Percentiles rank a stretch among this genome's conserved stretches.
These are phyloP conservation scores for Channallabes apus DNA, from an alignment of 2,797 vertebrate species.

Conservation along the genomic window DNA sequence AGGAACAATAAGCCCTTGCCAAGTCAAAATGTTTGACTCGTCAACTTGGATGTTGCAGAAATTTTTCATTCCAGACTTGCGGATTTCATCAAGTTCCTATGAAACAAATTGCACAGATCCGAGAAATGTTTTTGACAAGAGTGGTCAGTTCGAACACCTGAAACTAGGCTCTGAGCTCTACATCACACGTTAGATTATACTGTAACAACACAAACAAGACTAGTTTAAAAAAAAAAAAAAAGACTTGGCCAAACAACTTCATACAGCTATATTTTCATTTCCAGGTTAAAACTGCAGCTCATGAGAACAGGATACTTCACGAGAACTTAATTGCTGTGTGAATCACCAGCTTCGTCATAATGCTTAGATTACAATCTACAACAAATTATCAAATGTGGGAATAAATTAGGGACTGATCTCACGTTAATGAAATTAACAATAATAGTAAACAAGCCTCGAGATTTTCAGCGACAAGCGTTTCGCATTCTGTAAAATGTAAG, in stretches of 20 bases:
- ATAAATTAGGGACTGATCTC: background rate
- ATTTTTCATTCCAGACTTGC: conserved; percentile 87
- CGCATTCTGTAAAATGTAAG: background rate
- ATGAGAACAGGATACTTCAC: background rate
- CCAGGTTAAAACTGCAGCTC: background rate
- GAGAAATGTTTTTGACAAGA: background rate
- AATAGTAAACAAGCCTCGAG: background rate
- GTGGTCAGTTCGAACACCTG: background rate
- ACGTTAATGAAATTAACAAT: background rate
- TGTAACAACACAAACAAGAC: background rate
- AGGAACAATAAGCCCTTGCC: conserved; percentile 97
- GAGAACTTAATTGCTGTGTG: background rate
- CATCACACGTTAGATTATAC: background rate
- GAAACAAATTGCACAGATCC: conserved; percentile 51
- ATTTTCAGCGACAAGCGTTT: background rate
- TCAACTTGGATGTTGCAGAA: conserved; percentile 96
- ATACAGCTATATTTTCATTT: background rate
- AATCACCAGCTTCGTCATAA: background rate
- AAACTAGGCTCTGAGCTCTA: background rate
- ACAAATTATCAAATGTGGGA: background rate
- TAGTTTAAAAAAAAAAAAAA: no score
- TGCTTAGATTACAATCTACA: background rate
- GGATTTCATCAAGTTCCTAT: conserved; percentile 95
- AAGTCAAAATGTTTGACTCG: conserved; percentile 91
- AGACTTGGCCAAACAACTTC: background rate